Percentiles rank a stretch among this genome's conserved stretches.
phyloP scores from a whole-genome alignment of 35 echinoderm and acorn worm species.

The Amphiura filiformis region DNA sequence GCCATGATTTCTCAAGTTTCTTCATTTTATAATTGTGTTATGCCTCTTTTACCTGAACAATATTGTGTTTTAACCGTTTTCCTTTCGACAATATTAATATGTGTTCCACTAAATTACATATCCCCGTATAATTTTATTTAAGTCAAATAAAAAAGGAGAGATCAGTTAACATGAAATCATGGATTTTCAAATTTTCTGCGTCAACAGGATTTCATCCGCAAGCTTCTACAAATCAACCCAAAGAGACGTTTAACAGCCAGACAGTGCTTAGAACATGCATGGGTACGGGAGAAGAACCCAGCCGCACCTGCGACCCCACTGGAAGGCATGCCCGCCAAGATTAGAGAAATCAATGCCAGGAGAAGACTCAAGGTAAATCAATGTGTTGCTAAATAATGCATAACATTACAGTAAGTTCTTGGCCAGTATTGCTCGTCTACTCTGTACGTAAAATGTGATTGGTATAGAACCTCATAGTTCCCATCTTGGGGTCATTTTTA shows the following conservation, averaged over 20 bases:
- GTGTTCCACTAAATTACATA: not conserved
- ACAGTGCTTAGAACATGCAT: constrained; percentile 71
- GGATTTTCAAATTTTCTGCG: not conserved
- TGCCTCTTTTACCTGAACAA: no score
- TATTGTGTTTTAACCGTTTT: no score
- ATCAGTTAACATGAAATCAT: not conserved
- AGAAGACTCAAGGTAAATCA: constrained; percentile 88
- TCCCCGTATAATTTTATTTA: no score
- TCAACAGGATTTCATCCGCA: constrained; percentile 56
- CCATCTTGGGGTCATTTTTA: not conserved
- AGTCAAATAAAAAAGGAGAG: not conserved
- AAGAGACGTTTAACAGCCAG: constrained; percentile 67
- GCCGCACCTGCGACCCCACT: constrained; percentile 47
- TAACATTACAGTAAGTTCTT: not conserved
- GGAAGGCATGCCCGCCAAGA: constrained; percentile 71
- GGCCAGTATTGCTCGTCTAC: not conserved
- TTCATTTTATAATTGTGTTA: no score
- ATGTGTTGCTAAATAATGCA: not conserved
- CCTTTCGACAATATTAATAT: not conserved
- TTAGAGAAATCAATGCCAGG: constrained; percentile 86
- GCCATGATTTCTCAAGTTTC: no score
- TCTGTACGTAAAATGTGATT: not conserved
- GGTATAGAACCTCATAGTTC: not conserved
- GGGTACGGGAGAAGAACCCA: constrained; percentile 49
- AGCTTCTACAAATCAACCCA: constrained; percentile 52